Evolutionary conservation across 2,113 vertebrate species (phyloP).

Genomic region (Sprattus sprattus): DNA sequence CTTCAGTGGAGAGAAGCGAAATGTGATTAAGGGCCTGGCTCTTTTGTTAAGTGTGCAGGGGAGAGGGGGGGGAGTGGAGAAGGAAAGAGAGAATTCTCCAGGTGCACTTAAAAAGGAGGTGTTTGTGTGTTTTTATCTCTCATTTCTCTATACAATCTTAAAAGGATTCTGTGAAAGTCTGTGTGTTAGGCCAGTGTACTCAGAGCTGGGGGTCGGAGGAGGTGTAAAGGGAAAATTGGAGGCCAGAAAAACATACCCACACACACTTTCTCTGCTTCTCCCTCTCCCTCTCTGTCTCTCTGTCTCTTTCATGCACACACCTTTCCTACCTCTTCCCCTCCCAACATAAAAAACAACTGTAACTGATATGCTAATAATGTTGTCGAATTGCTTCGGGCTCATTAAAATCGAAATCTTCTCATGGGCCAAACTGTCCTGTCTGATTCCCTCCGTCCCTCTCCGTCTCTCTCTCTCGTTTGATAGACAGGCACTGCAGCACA

Average conservation of each 20-base stretch:
- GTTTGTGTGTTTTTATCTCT: neutral
- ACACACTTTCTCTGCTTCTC: neutral
- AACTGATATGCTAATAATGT: slow-evolving; percentile 45
- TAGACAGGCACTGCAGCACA: slow-evolving; percentile 13
- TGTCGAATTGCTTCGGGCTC: neutral
- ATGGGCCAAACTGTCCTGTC: slow-evolving; percentile 5
- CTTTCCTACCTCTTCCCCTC: neutral
- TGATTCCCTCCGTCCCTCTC: neutral
- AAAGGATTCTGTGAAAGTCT: too few species aligned
- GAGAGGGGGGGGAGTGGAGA: neutral
- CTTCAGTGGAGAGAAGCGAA: neutral
- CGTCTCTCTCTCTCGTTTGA: slow-evolving; percentile 1
- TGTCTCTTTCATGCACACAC: neutral
- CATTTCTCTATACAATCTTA: neutral
- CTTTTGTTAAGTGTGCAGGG: slow-evolving; percentile 35
- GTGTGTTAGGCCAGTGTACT: too few species aligned
- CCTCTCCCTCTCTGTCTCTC: neutral
- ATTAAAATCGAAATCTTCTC: slow-evolving; percentile 45
- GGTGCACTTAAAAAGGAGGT: neutral
- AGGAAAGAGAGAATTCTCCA: neutral
- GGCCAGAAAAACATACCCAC: neutral
- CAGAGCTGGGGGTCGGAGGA: too few species aligned
- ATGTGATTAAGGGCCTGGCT: slow-evolving; percentile 46
- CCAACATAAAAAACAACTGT: neutral
- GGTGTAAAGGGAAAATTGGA: neutral